Evolutionary conservation across 2,797 vertebrate species (phyloP), one percentile per base, ranked within the genome.

Genomic region (Meda fulgida): DNA sequence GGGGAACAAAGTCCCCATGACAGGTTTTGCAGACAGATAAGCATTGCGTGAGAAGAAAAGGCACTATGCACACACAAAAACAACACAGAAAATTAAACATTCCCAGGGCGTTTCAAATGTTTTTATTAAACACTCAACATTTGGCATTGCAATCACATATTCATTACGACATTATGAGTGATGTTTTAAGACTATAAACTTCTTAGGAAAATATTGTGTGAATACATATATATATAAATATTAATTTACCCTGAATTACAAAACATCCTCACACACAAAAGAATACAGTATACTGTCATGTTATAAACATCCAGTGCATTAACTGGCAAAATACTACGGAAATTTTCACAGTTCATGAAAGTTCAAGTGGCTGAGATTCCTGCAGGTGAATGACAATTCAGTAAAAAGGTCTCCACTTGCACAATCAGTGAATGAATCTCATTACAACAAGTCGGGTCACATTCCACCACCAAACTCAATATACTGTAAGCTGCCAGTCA

Each of bases 121-220:
- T 66, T 89, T 87, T 87, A 87, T 87, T 89, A 29, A 76, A 85
- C 36, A 80, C 66, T 60, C 60, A 26, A 26, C 5, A 36, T 16
- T 38, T 38, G 66, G 43, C 60, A 43, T 11, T 46, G 31, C 81
- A 71, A 1, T 60, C 43, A 19, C 80, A 75, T n/a, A 71, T 48
- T 66, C 31, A 78, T 48, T 65, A 21, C 38, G 36, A 40, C 76
- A 63, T 40, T n/a, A 60, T 11, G 13, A 63, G 36, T 43, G 55
- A 26, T 29, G 55, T 63, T 43, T 76, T 7, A 36, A 23, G 48
- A 55, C 73, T 58, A 16, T 14, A 14, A 31, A 18, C 13, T 29
- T 63, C 13, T 63, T 26, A 14, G 0, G 1, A 60, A 60, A 46
- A 36, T 53, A 14, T 21, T 55, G 51, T 10, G 26, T n/a, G 23